phyloP scores from a whole-genome alignment of 2,113 vertebrate genomes.

The Hemibagrus wyckioides region DNA sequence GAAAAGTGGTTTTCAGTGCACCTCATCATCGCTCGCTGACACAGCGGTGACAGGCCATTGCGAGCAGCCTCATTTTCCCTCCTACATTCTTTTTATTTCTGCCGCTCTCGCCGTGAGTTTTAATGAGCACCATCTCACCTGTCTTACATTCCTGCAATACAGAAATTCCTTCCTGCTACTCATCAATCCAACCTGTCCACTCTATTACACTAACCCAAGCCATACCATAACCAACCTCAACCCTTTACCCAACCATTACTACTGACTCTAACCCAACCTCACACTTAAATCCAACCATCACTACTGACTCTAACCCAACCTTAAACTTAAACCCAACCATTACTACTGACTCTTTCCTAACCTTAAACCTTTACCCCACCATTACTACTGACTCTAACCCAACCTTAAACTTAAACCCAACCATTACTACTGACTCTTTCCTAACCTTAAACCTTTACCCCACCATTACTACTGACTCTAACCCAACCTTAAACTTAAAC shows the following conservation, averaged over 20 bases:
- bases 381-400: background rate
- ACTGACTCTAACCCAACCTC: background rate
- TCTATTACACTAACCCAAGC: background rate
- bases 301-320: background rate
- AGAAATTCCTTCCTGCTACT: conserved; percentile 56
- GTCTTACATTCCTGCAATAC: conserved; percentile 28
- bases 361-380: background rate
- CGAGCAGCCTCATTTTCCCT: conserved; percentile 53
- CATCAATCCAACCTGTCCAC: conserved; percentile 57
- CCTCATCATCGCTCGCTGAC: conserved; percentile 51
- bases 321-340: background rate
- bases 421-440: too few relatives aligned
- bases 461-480: too few relatives aligned
- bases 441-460: too few relatives aligned
- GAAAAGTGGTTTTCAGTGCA: conserved; percentile 37
- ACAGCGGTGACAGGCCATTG: conserved; percentile 72
- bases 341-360: background rate
- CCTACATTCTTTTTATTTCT: conserved; percentile 41
- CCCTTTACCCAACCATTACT: background rate
- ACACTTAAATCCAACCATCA: background rate
- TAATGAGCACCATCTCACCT: conserved; percentile 63
- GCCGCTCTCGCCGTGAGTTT: conserved; percentile 31
- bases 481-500: background rate
- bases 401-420: too few relatives aligned
- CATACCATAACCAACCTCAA: background rate